A percentile compares a stretch with the other conserved stretches of the same genome.
phyloP scores from a whole-genome alignment of 1,140 invertebrate genomes.

The Pantala flavescens region DNA sequence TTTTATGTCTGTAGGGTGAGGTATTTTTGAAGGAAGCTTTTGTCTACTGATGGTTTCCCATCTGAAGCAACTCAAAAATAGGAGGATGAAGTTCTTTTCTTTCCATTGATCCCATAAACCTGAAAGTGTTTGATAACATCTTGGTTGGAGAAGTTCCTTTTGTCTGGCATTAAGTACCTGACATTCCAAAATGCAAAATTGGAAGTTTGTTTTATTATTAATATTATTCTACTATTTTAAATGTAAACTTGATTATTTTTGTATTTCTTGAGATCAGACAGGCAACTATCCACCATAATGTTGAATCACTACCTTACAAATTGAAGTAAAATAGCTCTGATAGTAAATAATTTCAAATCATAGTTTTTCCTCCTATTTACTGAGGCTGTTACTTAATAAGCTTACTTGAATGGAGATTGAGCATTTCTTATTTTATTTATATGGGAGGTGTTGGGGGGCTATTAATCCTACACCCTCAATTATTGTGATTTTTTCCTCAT shows the following conservation, averaged over 20 bases:
- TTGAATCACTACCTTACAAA: background rate
- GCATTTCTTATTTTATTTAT: background rate
- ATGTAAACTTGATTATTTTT: background rate
- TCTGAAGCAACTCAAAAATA: background rate
- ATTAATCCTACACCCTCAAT: background rate
- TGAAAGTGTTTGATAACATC: background rate
- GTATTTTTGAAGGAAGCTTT: background rate
- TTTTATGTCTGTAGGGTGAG: background rate
- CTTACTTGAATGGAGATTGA: background rate
- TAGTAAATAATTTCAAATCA: background rate
- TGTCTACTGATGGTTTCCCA: background rate
- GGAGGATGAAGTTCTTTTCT: background rate
- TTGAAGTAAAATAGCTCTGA: background rate
- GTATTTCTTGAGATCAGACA: background rate
- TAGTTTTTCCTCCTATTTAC: background rate
- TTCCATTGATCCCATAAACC: no score
- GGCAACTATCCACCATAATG: background rate
- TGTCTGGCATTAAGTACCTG: constrained; percentile 5
- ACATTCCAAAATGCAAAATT: constrained; percentile 10
- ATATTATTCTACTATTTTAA: constrained; percentile 7
- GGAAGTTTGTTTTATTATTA: constrained; percentile 8
- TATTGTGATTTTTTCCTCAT: background rate
- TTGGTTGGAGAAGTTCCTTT: background rate
- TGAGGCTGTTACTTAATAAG: background rate
- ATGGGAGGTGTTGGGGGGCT: constrained; percentile 2